These are phyloP conservation scores for Drosophila novamexicana DNA, from an alignment of 1,140 invertebrate genomes.

Conservation along the genomic window DNA sequence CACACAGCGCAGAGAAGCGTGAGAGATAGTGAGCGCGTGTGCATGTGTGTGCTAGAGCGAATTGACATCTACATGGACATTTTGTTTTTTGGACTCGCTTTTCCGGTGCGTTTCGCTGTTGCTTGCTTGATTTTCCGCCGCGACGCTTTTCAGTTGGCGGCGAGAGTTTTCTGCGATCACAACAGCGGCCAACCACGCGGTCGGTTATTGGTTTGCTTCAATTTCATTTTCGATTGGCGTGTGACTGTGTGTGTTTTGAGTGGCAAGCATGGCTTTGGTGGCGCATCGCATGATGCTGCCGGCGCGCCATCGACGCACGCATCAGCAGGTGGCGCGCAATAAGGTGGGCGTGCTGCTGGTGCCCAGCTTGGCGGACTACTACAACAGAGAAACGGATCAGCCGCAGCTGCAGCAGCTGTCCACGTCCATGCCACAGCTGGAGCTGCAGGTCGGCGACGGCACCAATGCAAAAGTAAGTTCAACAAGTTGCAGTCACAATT, in stretches of 20 bases:
- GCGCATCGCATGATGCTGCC: conserved; percentile 82
- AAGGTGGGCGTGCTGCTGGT: conserved; percentile 77
- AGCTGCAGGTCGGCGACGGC: conserved; percentile 27
- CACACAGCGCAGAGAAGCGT: neutral
- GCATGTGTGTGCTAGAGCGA: conserved; percentile 34
- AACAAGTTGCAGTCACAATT: conserved; percentile 67
- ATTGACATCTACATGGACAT: conserved; percentile 29
- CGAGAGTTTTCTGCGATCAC: conserved; percentile 74
- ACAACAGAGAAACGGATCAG: conserved; percentile 33
- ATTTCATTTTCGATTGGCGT: conserved; percentile 37
- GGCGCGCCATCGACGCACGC: conserved; percentile 53
- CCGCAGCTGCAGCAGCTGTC: conserved; percentile 37
- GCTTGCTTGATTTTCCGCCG: conserved; percentile 44
- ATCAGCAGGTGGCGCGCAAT: conserved; percentile 67
- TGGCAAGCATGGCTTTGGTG: conserved; percentile 71
- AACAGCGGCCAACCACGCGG: conserved; percentile 37
- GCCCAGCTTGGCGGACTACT: conserved; percentile 67
- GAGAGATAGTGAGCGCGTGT: neutral
- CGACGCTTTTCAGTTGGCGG: conserved; percentile 57
- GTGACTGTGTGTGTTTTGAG: neutral
- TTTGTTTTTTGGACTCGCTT: conserved; percentile 53
- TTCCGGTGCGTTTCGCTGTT: conserved; percentile 71
- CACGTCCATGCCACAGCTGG: conserved; percentile 13
- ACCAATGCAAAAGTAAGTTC: conserved; percentile 66
- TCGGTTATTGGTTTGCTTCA: neutral